Evolutionary conservation across 2,797 vertebrate genomes (phyloP).

Genomic region (Emydoidea blandingii): DNA sequence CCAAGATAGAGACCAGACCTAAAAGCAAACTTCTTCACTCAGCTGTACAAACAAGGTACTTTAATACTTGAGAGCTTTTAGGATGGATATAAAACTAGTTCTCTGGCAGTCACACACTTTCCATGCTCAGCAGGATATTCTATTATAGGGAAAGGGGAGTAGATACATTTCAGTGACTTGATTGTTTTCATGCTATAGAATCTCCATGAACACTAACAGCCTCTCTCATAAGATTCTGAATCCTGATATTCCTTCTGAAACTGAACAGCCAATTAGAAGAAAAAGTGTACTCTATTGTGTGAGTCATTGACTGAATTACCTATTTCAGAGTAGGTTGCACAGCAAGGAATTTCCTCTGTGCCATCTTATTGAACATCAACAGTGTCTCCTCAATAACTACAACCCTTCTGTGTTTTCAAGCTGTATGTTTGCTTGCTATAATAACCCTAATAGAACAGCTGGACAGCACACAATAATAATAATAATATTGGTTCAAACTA

Average conservation of each 20-base stretch:
- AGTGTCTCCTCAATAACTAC: neutral
- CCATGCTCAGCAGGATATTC: neutral
- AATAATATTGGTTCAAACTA: neutral
- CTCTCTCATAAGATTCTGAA: neutral
- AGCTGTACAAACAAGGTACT: neutral
- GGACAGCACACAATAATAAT: neutral
- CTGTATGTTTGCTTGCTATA: neutral
- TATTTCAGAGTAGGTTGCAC: neutral
- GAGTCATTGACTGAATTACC: neutral
- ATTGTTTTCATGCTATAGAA: neutral
- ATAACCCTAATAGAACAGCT: neutral
- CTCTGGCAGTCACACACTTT: neutral
- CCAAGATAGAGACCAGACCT: neutral
- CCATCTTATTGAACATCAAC: neutral
- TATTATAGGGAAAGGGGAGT: neutral
- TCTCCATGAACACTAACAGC: neutral
- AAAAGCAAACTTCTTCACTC: neutral
- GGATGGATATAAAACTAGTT: neutral
- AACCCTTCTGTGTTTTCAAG: neutral
- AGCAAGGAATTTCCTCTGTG: neutral
- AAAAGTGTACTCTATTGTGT: neutral
- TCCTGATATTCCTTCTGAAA: neutral
- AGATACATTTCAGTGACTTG: rapidly evolving
- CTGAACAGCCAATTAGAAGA: neutral
- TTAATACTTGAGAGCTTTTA: neutral